These are phyloP conservation scores for Drosophila nigromelanica DNA, from an alignment of 1,140 invertebrate species.

Conservation along the genomic window DNA sequence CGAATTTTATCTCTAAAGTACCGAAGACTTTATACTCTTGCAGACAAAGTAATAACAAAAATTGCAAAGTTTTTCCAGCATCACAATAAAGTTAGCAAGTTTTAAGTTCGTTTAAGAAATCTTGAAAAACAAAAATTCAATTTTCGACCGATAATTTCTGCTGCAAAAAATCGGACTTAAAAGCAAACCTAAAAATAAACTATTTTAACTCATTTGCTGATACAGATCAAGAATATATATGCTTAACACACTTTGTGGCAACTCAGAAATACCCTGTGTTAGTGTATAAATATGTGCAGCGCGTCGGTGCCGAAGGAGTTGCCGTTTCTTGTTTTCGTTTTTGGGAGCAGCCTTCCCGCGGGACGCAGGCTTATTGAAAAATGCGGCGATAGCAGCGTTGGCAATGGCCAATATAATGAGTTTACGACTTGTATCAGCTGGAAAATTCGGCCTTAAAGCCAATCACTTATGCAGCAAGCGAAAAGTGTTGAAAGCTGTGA, in stretches of 20 bases:
- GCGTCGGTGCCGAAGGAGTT: background rate
- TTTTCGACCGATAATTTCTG: too few relatives aligned
- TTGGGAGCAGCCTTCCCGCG: constrained; percentile 4
- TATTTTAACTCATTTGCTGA: too few relatives aligned
- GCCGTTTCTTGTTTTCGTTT: constrained; percentile 5
- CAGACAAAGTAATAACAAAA: background rate
- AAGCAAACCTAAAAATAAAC: too few relatives aligned
- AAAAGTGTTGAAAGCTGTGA: constrained; percentile 25
- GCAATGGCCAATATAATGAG: constrained; percentile 46
- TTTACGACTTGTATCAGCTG: constrained; percentile 39
- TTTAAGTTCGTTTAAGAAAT: too few relatives aligned
- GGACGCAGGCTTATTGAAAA: constrained; percentile 50
- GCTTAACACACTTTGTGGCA: too few relatives aligned
- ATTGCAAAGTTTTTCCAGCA: too few relatives aligned
- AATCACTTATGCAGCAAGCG: constrained; percentile 51
- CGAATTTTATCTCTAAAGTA: background rate
- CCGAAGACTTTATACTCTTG: background rate
- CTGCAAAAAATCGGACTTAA: too few relatives aligned
- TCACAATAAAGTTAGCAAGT: too few relatives aligned
- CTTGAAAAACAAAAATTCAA: too few relatives aligned
- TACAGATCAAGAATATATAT: too few relatives aligned
- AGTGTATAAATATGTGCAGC: constrained; percentile 8
- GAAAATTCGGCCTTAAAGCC: constrained; percentile 26
- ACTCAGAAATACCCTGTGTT: background rate
- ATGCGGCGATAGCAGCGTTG: constrained; percentile 49